Evolutionary conservation across 2,797 vertebrate genomes (phyloP).

Genomic region (Limnodromus scolopaceus): DNA sequence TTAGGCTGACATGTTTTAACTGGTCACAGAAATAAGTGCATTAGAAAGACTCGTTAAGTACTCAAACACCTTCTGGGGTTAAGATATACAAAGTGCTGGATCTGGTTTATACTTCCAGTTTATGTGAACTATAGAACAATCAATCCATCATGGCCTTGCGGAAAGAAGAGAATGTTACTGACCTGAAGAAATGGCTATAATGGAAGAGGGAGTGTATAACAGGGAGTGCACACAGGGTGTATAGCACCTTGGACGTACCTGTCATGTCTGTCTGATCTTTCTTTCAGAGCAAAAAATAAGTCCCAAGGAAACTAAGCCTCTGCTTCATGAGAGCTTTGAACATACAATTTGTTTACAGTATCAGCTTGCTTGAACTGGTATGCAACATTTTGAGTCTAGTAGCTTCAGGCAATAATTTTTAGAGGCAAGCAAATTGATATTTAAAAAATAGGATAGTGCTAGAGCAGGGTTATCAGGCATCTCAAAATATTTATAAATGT

Average conservation of each 20-base stretch:
- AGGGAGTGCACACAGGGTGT: not conserved
- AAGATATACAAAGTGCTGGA: not conserved
- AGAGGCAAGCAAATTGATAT: not conserved
- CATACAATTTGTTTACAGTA: not conserved
- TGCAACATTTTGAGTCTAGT: not conserved
- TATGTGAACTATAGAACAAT: not conserved
- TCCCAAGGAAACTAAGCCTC: not conserved
- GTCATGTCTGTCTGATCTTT: not conserved
- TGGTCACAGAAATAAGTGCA: not conserved
- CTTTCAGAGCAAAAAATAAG: not conserved
- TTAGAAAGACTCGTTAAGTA: not conserved
- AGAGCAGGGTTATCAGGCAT: not conserved
- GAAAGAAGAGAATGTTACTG: not conserved
- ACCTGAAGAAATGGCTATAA: not conserved
- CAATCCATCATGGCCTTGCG: not conserved
- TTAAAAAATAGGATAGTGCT: not conserved
- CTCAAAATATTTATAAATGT: not conserved
- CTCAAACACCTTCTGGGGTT: not conserved
- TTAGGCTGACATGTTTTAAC: not conserved
- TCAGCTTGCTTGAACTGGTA: not conserved
- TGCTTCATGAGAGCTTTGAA: not conserved
- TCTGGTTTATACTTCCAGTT: not conserved
- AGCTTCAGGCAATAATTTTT: not conserved
- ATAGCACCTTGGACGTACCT: not conserved
- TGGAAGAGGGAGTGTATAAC: not conserved